Evolutionary conservation across 2,797 vertebrate species (phyloP).

Genomic region (Monodelphis domestica): DNA sequence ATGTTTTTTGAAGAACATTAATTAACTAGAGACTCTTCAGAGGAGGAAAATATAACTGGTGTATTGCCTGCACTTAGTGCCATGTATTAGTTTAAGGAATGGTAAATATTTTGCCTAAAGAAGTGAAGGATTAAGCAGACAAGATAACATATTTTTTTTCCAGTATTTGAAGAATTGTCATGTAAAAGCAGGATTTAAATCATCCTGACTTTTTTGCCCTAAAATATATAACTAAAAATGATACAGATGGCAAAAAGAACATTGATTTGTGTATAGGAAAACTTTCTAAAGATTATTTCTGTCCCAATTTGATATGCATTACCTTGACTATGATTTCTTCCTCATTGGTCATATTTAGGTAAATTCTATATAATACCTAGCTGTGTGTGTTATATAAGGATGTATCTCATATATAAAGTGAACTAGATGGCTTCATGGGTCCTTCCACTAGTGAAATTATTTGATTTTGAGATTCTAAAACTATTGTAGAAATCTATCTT

Average conservation of each 20-base stretch:
- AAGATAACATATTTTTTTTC: neutral
- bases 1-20: neutral
- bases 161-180: neutral
- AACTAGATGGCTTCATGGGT: neutral
- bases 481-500: neutral
- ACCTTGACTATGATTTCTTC: neutral
- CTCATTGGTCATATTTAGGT: neutral
- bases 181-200: neutral
- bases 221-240: neutral
- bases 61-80: neutral
- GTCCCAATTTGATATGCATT: neutral
- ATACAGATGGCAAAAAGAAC: neutral
- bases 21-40: neutral
- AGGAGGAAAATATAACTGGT: neutral
- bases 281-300: neutral
- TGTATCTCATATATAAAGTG: neutral
- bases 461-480: neutral
- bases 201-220: neutral
- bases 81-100: neutral
- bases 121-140: neutral
- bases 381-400: neutral
- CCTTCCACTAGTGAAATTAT: neutral
- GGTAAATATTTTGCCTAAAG: neutral
- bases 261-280: neutral
- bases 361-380: neutral